These are phyloP conservation scores for Charanyca ferruginea DNA, from an alignment of 2,888 invertebrate genomes.

Conservation along the genomic window DNA sequence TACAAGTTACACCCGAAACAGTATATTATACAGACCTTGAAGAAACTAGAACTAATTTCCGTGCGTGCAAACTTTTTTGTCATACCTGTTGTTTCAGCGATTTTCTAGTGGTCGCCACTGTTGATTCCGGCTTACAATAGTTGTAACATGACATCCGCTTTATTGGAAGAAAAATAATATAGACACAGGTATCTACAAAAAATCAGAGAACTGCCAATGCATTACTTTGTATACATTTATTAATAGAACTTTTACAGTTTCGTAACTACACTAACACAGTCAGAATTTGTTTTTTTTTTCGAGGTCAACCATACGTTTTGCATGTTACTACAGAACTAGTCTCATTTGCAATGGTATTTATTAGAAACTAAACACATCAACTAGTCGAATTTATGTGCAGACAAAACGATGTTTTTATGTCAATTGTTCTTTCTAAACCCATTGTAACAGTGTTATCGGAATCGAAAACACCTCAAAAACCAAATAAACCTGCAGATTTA, in stretches of 20 bases:
- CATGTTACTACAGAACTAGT: slow-evolving; percentile 11
- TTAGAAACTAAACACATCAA: slow-evolving; percentile 25
- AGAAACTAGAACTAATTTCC: no score
- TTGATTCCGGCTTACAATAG: slow-evolving; percentile 9
- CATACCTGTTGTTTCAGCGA: no score
- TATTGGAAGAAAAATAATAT: slow-evolving; percentile 12
- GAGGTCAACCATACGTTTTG: slow-evolving; percentile 25
- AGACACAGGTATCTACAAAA: not conserved
- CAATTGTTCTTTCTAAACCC: slow-evolving; percentile 10
- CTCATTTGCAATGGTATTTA: slow-evolving; percentile 44
- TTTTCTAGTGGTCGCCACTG: no score
- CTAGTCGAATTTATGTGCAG: slow-evolving; percentile 30
- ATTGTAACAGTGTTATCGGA: not conserved
- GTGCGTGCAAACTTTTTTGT: no score
- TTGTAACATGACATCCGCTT: slow-evolving; percentile 25
- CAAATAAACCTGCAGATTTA: slow-evolving; percentile 8
- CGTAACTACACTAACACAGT: slow-evolving; percentile 9
- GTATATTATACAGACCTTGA: no score
- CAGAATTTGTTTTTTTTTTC: slow-evolving; percentile 11
- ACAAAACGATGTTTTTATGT: slow-evolving; percentile 16
- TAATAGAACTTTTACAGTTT: slow-evolving; percentile 22
- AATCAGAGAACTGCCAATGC: slow-evolving; percentile 10
- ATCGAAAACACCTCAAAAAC: not conserved
- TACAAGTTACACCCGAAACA: no score
- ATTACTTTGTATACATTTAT: slow-evolving; percentile 6